Conservation (phyloP, 2,888 invertebrate species). For the Frankliniella fusca region DNA sequence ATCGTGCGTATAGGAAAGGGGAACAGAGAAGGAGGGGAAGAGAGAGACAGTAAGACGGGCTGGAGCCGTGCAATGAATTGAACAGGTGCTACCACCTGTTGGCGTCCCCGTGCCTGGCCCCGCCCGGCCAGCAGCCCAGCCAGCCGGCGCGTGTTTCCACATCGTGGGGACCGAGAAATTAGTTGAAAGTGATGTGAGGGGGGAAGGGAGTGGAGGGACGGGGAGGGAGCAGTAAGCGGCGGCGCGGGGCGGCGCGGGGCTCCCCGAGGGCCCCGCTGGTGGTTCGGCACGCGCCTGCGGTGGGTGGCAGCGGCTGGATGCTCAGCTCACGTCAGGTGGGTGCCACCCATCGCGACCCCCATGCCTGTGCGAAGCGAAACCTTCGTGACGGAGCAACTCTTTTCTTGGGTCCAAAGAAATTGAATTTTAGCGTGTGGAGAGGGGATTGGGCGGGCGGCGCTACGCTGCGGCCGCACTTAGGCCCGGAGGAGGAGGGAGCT, state of each 20-base stretch:
- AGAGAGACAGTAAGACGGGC: not conserved
- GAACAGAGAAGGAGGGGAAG: not conserved
- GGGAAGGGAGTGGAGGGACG: not conserved
- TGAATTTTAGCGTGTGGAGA: not conserved
- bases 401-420: not conserved
- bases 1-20: not conserved
- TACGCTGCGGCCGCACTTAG: no score
- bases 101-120: not conserved
- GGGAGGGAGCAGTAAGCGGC: not conserved
- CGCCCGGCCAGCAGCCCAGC: no score
- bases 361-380: no score
- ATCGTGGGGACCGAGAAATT: slow-evolving; percentile 38
- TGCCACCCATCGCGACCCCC: no score
- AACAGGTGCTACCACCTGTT: no score
- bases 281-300: not conserved
- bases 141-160: slow-evolving; percentile 22
- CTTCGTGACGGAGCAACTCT: not conserved
- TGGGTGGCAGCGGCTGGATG: not conserved
- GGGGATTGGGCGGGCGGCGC: not conserved
- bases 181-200: slow-evolving; percentile 40
- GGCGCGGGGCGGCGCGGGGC: not conserved
- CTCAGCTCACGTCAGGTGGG: no score
- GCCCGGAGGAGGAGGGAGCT: not conserved
- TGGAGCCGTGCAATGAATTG: no score
- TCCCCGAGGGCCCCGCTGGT: not conserved